Base-by-base conservation (phyloP, 2,113 vertebrate species). In the Scopus umbretta region DNA sequence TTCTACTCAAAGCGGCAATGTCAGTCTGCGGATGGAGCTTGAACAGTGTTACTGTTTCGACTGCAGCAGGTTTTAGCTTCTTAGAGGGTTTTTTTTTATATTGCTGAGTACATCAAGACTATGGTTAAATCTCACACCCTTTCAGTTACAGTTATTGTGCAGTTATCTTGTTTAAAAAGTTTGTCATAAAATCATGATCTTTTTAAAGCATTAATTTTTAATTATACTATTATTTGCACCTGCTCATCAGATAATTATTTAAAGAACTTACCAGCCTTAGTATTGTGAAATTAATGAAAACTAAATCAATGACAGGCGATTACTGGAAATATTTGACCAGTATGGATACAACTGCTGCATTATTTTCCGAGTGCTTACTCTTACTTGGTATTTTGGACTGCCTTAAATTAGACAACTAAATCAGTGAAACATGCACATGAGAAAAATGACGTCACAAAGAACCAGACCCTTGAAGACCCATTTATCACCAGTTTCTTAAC, bases 91-190 rank as follows among this genome's bases (percentile, higher is more conserved):
- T 10, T 45, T 80, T 7, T 67, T 59, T 86, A n/a, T 91, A 73
- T 90, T 85, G 78, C 82, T 71, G 92, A 82, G 55, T 49, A 26
- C 96, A 65, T 90, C 93, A 18, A 61, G 75, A 62, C 62, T 79
- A n/a, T 75, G 59, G n/a, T 71, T 75, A 56, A 68, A 79, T 86
- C 87, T 90, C 90, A 52, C 90, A 86, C 68, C 61, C 56, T 90
- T 97, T 83, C 84, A 43, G 36, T 82, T 53, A 94, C 75, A 66
- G 16, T 80, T 80, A 66, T 80, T 79, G 47, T 34, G 29, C 80
- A 80, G 93, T 96, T 93, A 92, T 88, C n/a, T 86, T 85, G 94
- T 93, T 67, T 55, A n/a, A 88, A 94, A 95, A 89, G 72, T 90
- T 94, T 93, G 52, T 87, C 94, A 66, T 85, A 88, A 96, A 95